These are phyloP conservation scores for Larimichthys crocea DNA, from an alignment of 2,113 vertebrate species.

Conservation along the genomic window DNA sequence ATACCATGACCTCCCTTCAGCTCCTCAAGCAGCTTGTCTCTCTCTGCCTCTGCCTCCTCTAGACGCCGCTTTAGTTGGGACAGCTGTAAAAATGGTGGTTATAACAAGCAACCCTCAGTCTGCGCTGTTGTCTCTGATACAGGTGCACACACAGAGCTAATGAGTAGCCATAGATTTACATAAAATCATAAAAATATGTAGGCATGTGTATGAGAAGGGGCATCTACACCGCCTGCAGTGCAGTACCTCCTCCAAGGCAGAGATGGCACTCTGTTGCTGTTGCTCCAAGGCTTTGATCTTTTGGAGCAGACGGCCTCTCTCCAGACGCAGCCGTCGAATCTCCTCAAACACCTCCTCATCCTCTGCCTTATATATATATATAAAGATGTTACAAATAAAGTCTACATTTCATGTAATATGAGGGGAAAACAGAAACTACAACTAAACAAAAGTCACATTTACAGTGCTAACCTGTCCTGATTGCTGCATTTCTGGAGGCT, in stretches of 20 bases:
- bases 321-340: constrained; percentile 90
- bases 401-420: background rate
- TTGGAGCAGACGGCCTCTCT: constrained; percentile 91
- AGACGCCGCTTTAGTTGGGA: constrained; percentile 85
- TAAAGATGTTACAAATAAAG: background rate
- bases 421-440: background rate
- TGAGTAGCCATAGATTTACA: background rate
- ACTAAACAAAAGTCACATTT: background rate
- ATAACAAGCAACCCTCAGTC: background rate
- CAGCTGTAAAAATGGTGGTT: constrained; percentile 77
- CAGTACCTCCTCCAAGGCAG: constrained; percentile 84
- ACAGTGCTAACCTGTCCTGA: constrained; percentile 62
- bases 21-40: constrained; percentile 88
- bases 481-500: constrained; percentile 69
- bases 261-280: constrained; percentile 85
- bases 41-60: constrained; percentile 83
- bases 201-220: background rate
- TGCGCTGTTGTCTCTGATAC: background rate
- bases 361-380: constrained; percentile 75
- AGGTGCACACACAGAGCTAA: background rate
- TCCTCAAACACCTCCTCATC: constrained; percentile 94
- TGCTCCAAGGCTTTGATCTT: constrained; percentile 93
- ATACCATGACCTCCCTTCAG: constrained; percentile 83
- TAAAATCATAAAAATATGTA: background rate
- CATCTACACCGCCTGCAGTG: background rate